Conservation (phyloP, 2,797 vertebrate genomes). For the Phaenicophaeus curvirostris region DNA sequence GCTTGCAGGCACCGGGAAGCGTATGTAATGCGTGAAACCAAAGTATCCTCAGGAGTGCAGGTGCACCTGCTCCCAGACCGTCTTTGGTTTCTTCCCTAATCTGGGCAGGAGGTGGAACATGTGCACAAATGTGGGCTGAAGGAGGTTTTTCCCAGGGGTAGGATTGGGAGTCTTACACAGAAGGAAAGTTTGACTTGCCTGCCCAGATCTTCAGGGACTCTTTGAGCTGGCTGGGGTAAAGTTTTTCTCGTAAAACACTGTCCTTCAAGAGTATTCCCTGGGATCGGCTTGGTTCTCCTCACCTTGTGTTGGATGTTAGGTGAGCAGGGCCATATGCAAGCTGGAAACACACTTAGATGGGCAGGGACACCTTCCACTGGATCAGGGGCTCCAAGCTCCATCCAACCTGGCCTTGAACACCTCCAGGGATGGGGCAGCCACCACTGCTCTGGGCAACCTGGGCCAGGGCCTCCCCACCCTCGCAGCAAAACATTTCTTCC, state of each 20-base stretch:
- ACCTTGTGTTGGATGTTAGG: neutral
- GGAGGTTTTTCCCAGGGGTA: neutral
- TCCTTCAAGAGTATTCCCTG: accelerated
- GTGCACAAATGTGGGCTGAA: neutral
- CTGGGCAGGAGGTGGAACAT: neutral
- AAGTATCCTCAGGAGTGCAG: slow-evolving; percentile 9
- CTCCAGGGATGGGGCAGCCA: too few species aligned
- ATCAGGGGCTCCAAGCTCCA: too few species aligned
- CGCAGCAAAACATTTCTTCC: too few species aligned
- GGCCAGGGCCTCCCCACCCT: too few species aligned
- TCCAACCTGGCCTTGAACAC: too few species aligned
- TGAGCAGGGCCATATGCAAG: accelerated
- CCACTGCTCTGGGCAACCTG: too few species aligned
- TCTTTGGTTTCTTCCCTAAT: neutral
- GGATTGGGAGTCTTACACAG: neutral
- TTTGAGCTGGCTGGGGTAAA: neutral
- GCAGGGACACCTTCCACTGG: too few species aligned
- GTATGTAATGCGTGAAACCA: slow-evolving; percentile 15
- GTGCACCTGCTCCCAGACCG: slow-evolving; percentile 40
- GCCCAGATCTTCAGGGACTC: accelerated
- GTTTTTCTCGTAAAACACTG: neutral
- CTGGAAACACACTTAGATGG: neutral
- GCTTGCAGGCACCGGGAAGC: slow-evolving; percentile 10
- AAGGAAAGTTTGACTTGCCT: accelerated
- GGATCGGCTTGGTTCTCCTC: neutral